Evolutionary conservation across 2,113 vertebrate species (phyloP).

Genomic region (cattle (Bos taurus)): DNA sequence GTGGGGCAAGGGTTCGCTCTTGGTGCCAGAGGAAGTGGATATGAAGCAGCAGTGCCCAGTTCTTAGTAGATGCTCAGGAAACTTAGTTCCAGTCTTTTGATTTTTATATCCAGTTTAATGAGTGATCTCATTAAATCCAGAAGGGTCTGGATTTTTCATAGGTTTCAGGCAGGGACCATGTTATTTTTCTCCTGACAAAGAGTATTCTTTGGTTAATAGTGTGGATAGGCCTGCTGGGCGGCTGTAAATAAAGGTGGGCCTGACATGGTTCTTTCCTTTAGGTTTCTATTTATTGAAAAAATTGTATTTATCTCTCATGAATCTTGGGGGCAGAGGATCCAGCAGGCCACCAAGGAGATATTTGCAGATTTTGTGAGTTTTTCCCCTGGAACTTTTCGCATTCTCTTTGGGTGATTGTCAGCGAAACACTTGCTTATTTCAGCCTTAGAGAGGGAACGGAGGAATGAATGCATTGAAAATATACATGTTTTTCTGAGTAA

Average conservation of each 20-base stretch:
- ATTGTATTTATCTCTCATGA: neutral
- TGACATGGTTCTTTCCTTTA: neutral
- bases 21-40: neutral
- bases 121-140: neutral
- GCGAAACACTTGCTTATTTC: neutral
- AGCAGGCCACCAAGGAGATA: neutral
- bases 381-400: neutral
- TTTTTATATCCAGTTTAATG: neutral
- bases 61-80: neutral
- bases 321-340: neutral
- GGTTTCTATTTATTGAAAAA: neutral
- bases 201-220: neutral
- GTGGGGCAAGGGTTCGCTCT: neutral
- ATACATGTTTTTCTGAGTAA: neutral
- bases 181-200: neutral
- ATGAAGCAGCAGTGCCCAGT: neutral
- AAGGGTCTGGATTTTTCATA: neutral
- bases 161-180: neutral
- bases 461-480: neutral
- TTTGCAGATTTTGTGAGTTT: neutral
- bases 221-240: neutral
- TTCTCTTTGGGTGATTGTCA: neutral
- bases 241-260: neutral
- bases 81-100: neutral
- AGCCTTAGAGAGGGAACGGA: neutral